Percentiles rank a stretch among this genome's conserved stretches.
These are phyloP conservation scores for Cactoblastis cactorum DNA, from an alignment of 2,888 invertebrate genomes.

Conservation along the genomic window DNA sequence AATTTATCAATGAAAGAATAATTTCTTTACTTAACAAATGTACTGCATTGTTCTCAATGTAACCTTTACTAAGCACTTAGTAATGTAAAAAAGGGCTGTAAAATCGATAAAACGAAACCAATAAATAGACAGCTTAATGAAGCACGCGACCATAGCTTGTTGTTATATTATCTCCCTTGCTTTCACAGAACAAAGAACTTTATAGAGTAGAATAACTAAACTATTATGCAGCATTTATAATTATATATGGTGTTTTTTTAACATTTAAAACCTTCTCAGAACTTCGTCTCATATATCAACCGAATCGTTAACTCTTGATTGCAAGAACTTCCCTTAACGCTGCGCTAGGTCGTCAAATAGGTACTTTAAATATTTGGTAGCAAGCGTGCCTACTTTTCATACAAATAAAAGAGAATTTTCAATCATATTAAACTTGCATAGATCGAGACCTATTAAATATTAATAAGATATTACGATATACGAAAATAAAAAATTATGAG, in stretches of 20 bases:
- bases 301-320: no score
- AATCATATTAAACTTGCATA: no score
- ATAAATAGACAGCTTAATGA: slow-evolving; percentile 1
- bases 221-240: neutral
- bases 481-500: no score
- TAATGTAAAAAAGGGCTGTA: neutral
- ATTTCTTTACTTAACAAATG: neutral
- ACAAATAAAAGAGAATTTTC: no score
- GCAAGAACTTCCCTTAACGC: no score
- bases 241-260: neutral
- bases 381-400: no score
- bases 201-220: neutral
- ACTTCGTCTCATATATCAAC: no score
- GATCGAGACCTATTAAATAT: no score
- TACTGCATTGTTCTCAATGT: neutral
- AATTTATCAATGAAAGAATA: neutral
- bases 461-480: no score
- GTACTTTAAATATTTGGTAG: no score
- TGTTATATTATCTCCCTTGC: neutral
- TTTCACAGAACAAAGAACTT: neutral
- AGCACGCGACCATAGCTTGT: neutral
- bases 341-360: no score
- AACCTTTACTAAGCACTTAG: neutral
- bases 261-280: no score
- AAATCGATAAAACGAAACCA: neutral